Evolutionary conservation across 2,888 invertebrate genomes (phyloP), one percentile per base, ranked within the genome.

Genomic region (Diarsia rubi): DNA sequence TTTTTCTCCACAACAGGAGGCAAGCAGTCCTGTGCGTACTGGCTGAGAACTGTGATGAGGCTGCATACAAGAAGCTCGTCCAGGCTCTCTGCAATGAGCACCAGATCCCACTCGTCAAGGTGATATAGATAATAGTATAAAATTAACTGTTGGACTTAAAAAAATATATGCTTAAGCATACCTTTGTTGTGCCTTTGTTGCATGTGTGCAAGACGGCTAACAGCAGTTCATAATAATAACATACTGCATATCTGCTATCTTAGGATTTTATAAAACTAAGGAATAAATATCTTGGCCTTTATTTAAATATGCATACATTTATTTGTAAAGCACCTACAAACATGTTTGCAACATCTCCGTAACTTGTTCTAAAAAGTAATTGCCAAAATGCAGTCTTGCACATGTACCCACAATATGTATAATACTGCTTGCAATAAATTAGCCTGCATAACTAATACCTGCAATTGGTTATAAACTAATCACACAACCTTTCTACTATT

Each of bases 11-110:
- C 3, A 57, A 73, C 89, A 99, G 99, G 97, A 98, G 99, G 93
- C 98, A 99, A 97, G 99, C 99, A 71, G 98, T 99, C 90, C 97
- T 99, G 88, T 99, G 99, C 93, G 98, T 99, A 79, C 97, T 99
- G 90, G 99, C 99, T 79, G 99, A 99, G 95, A 99, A 99, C 96
- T 99, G 99, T 93, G 99, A 99, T 91, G 99, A 99, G 96, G 99
- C 99, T 70, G 98, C 98, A 96, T 99, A 99, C 97, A 99, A 99
- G 93, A 99, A 99, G 94, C 97, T 99, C 69, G 99, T 99, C 44
- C 99, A 99, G 93, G 99, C 99, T 59, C 97, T 99, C 75, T 99
- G 99, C 97, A 98, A 99, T 85, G 99, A 99, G 96, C 99, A 99
- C 96, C 98, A 98, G 94, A 99, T 99, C 93, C 99, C 99, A 79